phyloP scores from a whole-genome alignment of 2,797 vertebrate genomes.

The Pipistrellus kuhlii region DNA sequence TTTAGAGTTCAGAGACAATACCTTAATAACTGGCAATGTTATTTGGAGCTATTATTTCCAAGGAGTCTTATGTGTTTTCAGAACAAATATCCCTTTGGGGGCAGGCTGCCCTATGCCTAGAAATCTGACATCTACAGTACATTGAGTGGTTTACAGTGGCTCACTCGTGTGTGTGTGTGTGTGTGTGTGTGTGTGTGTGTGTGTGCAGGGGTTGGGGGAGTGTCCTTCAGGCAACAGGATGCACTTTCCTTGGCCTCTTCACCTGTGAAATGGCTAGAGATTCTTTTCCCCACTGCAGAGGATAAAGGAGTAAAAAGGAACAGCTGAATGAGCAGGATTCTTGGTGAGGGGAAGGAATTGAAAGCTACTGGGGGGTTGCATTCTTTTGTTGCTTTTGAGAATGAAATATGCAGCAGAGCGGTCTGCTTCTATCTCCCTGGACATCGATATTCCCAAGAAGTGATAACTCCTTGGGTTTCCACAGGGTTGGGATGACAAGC shows the following conservation, averaged over 20 bases:
- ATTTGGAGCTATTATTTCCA: constrained; percentile 78
- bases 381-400: background rate
- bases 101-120: constrained; percentile 75
- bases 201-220: background rate
- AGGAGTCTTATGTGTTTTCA: constrained; percentile 60
- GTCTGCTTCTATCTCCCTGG: background rate
- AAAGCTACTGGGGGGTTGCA: background rate
- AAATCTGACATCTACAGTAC: background rate
- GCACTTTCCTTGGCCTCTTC: constrained; percentile 55
- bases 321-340: background rate
- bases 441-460: background rate
- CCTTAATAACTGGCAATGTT: constrained; percentile 73
- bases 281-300: background rate
- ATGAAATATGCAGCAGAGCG: background rate
- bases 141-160: constrained; percentile 43
- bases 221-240: background rate
- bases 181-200: too few relatives aligned
- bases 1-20: background rate
- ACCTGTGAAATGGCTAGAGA: constrained; percentile 45
- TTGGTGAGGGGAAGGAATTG: background rate
- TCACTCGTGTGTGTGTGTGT: background rate
- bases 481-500: background rate
- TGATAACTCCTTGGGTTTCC: constrained; percentile 16
- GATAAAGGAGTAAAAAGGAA: background rate
- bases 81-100: constrained; percentile 78